phyloP scores from a whole-genome alignment of 2,113 vertebrate genomes.

The Haemorhous mexicanus region DNA sequence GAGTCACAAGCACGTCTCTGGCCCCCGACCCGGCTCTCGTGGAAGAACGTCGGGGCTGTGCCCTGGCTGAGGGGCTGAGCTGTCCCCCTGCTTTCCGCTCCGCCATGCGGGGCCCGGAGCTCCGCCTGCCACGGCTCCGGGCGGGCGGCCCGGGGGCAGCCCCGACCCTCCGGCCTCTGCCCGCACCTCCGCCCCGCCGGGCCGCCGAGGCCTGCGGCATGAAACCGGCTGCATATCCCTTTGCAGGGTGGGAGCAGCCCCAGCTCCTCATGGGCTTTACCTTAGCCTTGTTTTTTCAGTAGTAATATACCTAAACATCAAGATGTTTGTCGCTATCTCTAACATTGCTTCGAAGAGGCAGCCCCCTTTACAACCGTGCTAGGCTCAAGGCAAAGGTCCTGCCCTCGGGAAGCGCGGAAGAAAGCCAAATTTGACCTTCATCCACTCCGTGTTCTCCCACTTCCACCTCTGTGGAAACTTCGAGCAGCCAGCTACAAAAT shows the following conservation, averaged over 20 bases:
- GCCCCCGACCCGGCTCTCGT: no score
- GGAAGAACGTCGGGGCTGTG: not conserved
- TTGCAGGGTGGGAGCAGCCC: no score
- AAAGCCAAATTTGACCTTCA: not conserved
- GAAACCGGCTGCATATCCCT: not conserved
- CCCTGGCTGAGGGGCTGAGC: not conserved
- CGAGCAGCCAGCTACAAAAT: not conserved
- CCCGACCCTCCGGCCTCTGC: not conserved
- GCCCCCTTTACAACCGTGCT: not conserved
- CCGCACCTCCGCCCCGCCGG: not conserved
- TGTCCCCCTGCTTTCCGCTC: not conserved
- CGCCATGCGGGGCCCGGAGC: not conserved
- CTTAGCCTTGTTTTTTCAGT: not conserved
- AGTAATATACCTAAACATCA: not conserved
- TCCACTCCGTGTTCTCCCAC: not conserved
- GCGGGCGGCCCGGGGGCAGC: fast-evolving
- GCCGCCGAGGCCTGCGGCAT: not conserved
- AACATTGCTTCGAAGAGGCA: not conserved
- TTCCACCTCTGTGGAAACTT: not conserved
- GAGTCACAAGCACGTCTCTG: not conserved
- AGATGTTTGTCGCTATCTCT: not conserved
- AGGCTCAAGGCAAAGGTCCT: not conserved
- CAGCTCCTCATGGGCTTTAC: not conserved
- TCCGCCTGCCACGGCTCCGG: not conserved
- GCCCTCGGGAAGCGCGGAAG: not conserved